These are phyloP conservation scores for Erethizon dorsatum DNA, from an alignment of 2,797 vertebrate species.

Conservation along the genomic window DNA sequence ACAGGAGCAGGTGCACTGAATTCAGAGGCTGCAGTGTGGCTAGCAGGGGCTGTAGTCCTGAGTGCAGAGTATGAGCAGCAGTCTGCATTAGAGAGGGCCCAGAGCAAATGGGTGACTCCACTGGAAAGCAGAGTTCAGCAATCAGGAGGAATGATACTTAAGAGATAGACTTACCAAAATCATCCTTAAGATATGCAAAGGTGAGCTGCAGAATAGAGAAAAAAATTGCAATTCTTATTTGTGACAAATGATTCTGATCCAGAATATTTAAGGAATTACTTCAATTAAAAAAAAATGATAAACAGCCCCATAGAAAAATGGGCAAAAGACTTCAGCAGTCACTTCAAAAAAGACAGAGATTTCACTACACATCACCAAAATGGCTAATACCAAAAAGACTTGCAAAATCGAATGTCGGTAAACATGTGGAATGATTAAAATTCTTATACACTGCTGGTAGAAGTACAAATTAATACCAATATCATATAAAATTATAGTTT, in stretches of 20 bases:
- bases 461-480: background rate
- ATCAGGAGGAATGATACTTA: background rate
- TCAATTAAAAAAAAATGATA: background rate
- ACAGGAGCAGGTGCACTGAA: constrained; percentile 66
- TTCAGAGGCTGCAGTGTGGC: background rate
- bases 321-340: background rate
- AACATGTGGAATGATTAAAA: background rate
- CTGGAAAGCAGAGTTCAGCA: background rate
- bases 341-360: constrained; percentile 23
- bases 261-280: constrained; percentile 1
- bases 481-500: background rate
- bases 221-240: background rate
- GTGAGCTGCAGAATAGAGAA: background rate
- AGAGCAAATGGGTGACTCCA: background rate
- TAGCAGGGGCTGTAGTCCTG: constrained; percentile 3
- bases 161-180: background rate
- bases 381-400: background rate
- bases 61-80: background rate
- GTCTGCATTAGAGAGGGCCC: background rate
- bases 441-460: background rate
- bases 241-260: background rate
- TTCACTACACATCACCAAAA: background rate
- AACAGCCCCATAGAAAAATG: background rate
- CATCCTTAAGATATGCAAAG: background rate
- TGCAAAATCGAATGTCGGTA: background rate